Conservation (phyloP, 2,888 invertebrate genomes). For the Aleiodes testaceus region DNA sequence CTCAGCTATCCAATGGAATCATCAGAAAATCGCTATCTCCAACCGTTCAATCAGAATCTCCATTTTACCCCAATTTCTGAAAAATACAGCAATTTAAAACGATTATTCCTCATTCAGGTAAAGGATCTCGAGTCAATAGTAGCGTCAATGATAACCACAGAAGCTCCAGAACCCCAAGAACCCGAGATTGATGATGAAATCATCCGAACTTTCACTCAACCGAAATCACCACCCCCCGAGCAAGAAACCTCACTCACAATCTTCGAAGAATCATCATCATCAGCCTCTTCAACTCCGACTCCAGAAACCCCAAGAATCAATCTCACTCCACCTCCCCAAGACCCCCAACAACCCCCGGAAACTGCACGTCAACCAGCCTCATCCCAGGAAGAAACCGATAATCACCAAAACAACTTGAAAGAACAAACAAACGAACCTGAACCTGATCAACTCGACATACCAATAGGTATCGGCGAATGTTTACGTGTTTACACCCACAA, state of each 20-base stretch:
- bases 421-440: not conserved
- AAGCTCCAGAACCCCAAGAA: constrained; percentile 40
- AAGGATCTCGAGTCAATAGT: constrained; percentile 66
- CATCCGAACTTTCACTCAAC: not conserved
- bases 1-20: too few relatives aligned
- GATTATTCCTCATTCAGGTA: constrained; percentile 57
- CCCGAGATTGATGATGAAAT: constrained; percentile 37
- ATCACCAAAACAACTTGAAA: not conserved
- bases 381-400: too few relatives aligned
- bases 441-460: constrained; percentile 48
- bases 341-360: too few relatives aligned
- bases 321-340: too few relatives aligned
- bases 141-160: constrained; percentile 59
- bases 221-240: not conserved
- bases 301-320: too few relatives aligned
- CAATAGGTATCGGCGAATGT: constrained; percentile 63
- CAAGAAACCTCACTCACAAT: not conserved
- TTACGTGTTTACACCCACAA: constrained; percentile 69
- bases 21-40: too few relatives aligned
- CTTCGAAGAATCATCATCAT: constrained; percentile 36
- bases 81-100: constrained; percentile 8
- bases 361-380: too few relatives aligned
- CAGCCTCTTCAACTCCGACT: not conserved
- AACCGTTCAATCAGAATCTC: too few relatives aligned
- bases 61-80: not conserved